Evolutionary conservation across 2,888 invertebrate species (phyloP).

Genomic region (Automeris io): DNA sequence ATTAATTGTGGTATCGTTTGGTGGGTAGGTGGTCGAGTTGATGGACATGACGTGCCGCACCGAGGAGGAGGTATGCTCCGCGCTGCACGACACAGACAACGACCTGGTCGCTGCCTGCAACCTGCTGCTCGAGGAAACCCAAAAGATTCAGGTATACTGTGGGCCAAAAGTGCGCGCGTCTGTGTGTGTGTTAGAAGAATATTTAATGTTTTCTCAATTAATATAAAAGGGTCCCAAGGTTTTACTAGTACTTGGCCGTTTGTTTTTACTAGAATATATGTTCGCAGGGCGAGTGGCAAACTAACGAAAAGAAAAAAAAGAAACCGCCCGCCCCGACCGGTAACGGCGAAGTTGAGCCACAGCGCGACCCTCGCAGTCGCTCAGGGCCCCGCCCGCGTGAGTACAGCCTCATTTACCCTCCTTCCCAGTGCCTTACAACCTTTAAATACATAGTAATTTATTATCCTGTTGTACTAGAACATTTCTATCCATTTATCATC

Average conservation of each 20-base stretch:
- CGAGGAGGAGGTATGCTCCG: constrained; percentile 94
- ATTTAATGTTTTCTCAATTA: no score
- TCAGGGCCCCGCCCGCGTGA: constrained; percentile 50
- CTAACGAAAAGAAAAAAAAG: constrained; percentile 91
- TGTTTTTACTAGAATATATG: no score
- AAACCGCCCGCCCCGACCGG: constrained; percentile 79
- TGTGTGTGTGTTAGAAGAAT: no score
- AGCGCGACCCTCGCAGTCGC: constrained; percentile 41
- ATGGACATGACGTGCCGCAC: constrained; percentile 94
- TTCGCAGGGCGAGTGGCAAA: constrained; percentile 88
- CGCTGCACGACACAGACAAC: constrained; percentile 94
- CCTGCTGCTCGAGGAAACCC: constrained; percentile 85
- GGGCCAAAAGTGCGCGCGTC: no score
- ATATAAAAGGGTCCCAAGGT: no score
- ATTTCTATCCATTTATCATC: no score
- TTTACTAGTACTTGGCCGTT: no score
- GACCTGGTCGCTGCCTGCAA: constrained; percentile 90
- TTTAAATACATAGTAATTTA: no score
- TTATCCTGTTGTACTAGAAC: no score
- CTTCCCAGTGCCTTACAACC: no score
- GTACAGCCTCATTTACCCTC: constrained; percentile 14
- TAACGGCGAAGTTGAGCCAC: constrained; percentile 56
- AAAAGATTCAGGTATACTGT: constrained; percentile 76
- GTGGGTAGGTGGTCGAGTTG: constrained; percentile 83
- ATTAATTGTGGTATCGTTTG: not conserved